Percentiles rank a stretch among this genome's conserved stretches.
Conservation (phyloP, 1,140 invertebrate genomes). For the Bursaphelenchus mucronatus region DNA sequence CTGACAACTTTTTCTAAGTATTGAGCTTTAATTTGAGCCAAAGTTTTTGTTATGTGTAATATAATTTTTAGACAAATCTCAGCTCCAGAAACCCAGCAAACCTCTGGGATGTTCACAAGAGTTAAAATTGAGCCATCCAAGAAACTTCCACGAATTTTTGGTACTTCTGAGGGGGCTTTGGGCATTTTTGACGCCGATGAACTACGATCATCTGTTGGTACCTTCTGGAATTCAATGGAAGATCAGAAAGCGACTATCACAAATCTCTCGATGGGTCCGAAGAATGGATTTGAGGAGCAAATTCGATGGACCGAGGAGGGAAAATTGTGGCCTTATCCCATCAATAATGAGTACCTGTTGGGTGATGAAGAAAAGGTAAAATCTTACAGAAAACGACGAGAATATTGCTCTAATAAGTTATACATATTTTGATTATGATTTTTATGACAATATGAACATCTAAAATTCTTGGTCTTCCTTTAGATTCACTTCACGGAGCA, state of each 20-base stretch:
- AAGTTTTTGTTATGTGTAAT: neutral
- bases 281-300: constrained; percentile 85
- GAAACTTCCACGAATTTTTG: constrained; percentile 14
- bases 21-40: neutral
- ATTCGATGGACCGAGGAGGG: constrained; percentile 87
- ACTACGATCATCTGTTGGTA: constrained; percentile 13
- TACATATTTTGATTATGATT: neutral
- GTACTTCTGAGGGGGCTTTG: constrained; percentile 13
- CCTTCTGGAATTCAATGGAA: constrained; percentile 34
- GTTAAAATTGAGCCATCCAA: neutral
- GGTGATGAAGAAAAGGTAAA: constrained; percentile 43
- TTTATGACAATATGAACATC: no score
- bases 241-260: constrained; percentile 17
- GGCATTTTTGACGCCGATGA: neutral
- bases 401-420: neutral
- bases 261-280: constrained; percentile 64
- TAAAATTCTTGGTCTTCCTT: constrained; percentile 66
- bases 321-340: constrained; percentile 92
- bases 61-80: constrained; percentile 1
- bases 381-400: neutral
- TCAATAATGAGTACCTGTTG: constrained; percentile 77
- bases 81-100: constrained; percentile 12
- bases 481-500: constrained; percentile 81
- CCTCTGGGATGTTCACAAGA: neutral
- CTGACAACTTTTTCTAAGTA: neutral